These are phyloP conservation scores for Tretioscincus oriximinensis DNA, from an alignment of 2,113 vertebrate species.

Conservation along the genomic window DNA sequence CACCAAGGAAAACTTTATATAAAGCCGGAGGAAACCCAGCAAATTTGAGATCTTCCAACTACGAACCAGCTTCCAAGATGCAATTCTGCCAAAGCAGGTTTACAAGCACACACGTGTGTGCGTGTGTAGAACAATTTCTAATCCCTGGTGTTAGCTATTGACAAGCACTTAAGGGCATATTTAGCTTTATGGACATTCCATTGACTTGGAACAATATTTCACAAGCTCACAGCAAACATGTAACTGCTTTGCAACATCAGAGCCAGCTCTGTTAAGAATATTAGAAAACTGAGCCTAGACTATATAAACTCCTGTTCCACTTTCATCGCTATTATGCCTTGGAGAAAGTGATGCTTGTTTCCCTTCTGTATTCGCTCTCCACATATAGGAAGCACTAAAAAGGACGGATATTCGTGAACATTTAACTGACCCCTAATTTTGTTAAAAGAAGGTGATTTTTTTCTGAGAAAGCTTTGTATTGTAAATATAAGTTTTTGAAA, in stretches of 20 bases:
- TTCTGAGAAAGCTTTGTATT: conserved; percentile 88
- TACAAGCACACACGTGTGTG: not conserved
- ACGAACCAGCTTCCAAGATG: not conserved
- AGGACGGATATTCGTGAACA: conserved; percentile 60
- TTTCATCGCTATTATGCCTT: not conserved
- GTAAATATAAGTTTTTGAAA: conserved; percentile 78
- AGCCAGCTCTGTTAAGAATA: not conserved
- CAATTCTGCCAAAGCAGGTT: not conserved
- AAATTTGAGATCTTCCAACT: not conserved
- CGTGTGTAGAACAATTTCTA: not conserved
- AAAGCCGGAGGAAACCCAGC: not conserved
- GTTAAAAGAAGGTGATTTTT: conserved; percentile 74
- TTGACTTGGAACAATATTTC: not conserved
- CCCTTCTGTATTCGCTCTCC: conserved; percentile 22
- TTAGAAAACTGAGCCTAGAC: conserved; percentile 9
- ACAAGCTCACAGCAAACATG: not conserved
- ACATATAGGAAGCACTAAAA: conserved; percentile 54
- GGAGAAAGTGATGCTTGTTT: not conserved
- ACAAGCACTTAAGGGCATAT: not conserved
- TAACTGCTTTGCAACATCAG: conserved; percentile 9
- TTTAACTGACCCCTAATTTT: conserved; percentile 48
- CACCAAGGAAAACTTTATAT: rapidly evolving
- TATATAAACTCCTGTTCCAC: conserved; percentile 4
- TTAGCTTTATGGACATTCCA: conserved; percentile 8
- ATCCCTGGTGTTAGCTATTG: not conserved